A percentile compares a stretch with the other conserved stretches of the same genome.
Evolutionary conservation across 1,140 invertebrate species (phyloP).

Genomic region (Chrysoperla carnea): DNA sequence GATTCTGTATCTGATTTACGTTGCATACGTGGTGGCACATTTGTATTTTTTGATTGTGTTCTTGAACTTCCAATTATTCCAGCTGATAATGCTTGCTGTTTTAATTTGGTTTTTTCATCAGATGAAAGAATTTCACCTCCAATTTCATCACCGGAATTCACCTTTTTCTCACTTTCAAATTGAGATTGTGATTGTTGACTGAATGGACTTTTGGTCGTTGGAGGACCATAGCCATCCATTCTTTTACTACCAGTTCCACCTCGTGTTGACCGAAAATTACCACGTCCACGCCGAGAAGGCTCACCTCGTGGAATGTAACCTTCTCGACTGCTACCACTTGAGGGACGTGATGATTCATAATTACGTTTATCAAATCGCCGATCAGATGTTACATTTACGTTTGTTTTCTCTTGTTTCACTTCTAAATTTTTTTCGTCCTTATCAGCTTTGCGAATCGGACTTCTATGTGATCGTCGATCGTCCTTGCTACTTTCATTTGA

Average conservation of each 20-base stretch:
- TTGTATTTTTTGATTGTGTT: conserved; percentile 8
- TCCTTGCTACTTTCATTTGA: conserved; percentile 30
- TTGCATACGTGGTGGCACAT: conserved; percentile 14
- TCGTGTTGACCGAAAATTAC: conserved; percentile 30
- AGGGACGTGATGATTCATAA: conserved; percentile 11
- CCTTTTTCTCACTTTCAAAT: conserved; percentile 23
- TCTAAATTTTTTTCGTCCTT: conserved; percentile 38
- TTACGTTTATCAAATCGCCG: conserved; percentile 21
- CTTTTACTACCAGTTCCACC: conserved; percentile 32
- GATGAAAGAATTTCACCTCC: conserved; percentile 22
- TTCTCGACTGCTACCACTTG: conserved; percentile 24
- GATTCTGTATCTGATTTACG: conserved; percentile 11
- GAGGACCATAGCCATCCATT: conserved; percentile 54
- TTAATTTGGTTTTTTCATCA: conserved; percentile 49
- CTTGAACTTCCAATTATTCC: conserved; percentile 30
- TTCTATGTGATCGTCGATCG: conserved; percentile 20
- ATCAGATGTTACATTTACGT: conserved; percentile 3
- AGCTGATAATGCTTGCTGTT: conserved; percentile 44
- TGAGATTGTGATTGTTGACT: conserved; percentile 19
- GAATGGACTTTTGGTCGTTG: conserved; percentile 57
- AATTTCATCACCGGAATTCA: conserved; percentile 22
- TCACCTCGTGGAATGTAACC: conserved; percentile 66
- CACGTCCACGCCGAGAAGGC: conserved; percentile 58
- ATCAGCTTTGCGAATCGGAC: conserved; percentile 28
- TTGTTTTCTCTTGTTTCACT: conserved; percentile 13